Evolutionary conservation across 2,888 invertebrate species (phyloP).

Genomic region (Brenthis daphne): DNA sequence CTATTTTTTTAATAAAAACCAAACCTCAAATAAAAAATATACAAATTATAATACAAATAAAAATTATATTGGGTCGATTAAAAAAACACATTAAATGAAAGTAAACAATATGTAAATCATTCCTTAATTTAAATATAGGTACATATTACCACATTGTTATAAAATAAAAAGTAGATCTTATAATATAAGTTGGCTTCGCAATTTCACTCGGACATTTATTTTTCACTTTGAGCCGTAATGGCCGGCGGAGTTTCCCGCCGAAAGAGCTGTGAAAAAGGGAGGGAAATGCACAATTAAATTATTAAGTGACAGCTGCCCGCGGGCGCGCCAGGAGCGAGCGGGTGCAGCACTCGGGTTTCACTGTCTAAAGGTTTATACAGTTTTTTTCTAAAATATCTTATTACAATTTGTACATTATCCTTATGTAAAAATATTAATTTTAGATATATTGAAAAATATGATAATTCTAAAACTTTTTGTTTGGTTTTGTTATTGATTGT

Average conservation of each 20-base stretch:
- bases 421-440: too few species aligned
- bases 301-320: slow-evolving; percentile 65
- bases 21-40: too few species aligned
- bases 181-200: slow-evolving; percentile 7
- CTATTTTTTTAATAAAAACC: too few species aligned
- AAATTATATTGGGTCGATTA: too few species aligned
- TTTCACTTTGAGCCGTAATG: slow-evolving; percentile 39
- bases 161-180: slow-evolving; percentile 6
- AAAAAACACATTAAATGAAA: too few species aligned
- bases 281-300: slow-evolving; percentile 72
- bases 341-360: slow-evolving; percentile 33
- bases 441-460: too few species aligned
- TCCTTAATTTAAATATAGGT: too few species aligned
- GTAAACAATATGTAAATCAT: too few species aligned
- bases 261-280: slow-evolving; percentile 54
- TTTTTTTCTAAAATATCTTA: slow-evolving; percentile 11
- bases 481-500: too few species aligned
- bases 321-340: slow-evolving; percentile 42
- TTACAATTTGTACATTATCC: neutral
- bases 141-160: neutral
- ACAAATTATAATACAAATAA: too few species aligned
- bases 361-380: slow-evolving; percentile 18
- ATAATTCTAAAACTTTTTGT: too few species aligned
- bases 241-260: slow-evolving; percentile 40
- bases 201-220: slow-evolving; percentile 28